Evolutionary conservation across 2,888 invertebrate genomes (phyloP), one percentile per base, ranked within the genome.

Genomic region (Stenoptilia bipunctidactyla): DNA sequence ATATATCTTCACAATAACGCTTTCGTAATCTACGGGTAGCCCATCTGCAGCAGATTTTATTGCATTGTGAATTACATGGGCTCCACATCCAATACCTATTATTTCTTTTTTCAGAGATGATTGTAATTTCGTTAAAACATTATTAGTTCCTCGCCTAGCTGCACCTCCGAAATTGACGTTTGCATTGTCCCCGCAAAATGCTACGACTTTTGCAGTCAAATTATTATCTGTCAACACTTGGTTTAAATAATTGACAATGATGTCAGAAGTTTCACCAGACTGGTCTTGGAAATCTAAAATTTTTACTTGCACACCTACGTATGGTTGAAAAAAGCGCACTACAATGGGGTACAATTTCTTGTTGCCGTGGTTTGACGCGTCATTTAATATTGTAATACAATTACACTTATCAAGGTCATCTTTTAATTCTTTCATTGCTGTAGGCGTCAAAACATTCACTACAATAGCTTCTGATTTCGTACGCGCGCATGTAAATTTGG

Each of bases 71-170:
- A 52, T 43, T 38, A 56, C 53, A 41, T 58, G 56, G 38, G 50
- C 56, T 42, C 46, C 51, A 45, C 53, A 58, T 38, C 56, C 56
- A 40, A 56, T 47, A 15, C 52, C 51, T 46, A 57, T 45, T 12
- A 57, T 37, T 20, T 50, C 41, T 42, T 41, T 45, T 10, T 42
- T 43, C 14, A 58, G 41, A 33, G 42, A 44, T 41, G 20, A 10
- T 35, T 56, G 48, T 27, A 48, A 45, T 43, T 50, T 50, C 39
- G 41, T 10, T 36, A 38, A 44, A 33, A 49, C 44, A 44, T 58
- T 56, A 39, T 56, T 56, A 39, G 10, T 44, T 13, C 52, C 54
- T 46, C 38, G 33, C 34, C 48, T 44, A 40, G 36, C 27, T 13
- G 14, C 34, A 33, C 40, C 45, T 8, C 44, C 34, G 13, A 36